Percentiles rank a stretch among this genome's conserved stretches.
These are phyloP conservation scores for Muricea muricata DNA, from an alignment of 92 coral and sea anemone species.

Conservation along the genomic window DNA sequence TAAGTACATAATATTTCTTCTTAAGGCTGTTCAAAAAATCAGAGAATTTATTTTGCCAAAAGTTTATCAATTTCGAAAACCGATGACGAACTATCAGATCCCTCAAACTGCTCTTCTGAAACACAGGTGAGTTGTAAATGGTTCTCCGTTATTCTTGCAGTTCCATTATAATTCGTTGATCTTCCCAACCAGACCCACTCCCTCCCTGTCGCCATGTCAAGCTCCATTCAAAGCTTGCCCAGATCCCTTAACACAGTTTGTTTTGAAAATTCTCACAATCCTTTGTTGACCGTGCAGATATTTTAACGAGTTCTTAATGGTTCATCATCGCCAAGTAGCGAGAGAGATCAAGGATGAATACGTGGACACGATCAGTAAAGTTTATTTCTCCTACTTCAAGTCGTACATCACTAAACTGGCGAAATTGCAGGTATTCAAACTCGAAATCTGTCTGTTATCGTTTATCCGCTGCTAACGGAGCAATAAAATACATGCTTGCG, in stretches of 20 bases:
- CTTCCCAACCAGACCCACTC: too few relatives aligned
- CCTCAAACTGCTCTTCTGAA: constrained; percentile 96
- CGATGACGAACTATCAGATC: constrained; percentile 96
- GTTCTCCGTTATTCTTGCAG: too few relatives aligned
- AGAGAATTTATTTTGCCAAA: constrained; percentile 85
- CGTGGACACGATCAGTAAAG: constrained; percentile 96
- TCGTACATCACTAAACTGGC: constrained; percentile 85
- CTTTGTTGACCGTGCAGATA: constrained; percentile 82
- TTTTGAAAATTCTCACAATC: too few relatives aligned
- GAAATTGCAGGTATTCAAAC: constrained; percentile 90
- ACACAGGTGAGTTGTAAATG: constrained; percentile 67
- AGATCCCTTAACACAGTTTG: too few relatives aligned
- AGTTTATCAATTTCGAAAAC: constrained; percentile 90
- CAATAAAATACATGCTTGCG: too few relatives aligned
- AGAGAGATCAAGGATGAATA: constrained; percentile 93
- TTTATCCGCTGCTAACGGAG: too few relatives aligned
- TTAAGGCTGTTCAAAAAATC: constrained; percentile 96
- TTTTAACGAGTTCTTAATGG: constrained; percentile 92
- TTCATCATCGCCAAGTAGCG: constrained; percentile 97
- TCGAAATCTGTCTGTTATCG: too few relatives aligned
- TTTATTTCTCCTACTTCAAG: constrained; percentile 94
- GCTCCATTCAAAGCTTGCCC: too few relatives aligned
- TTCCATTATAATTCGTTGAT: too few relatives aligned
- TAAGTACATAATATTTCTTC: neutral
- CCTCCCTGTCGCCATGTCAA: too few relatives aligned